phyloP scores from a whole-genome alignment of 2,888 invertebrate genomes.

The Chymomyza caudatula region DNA sequence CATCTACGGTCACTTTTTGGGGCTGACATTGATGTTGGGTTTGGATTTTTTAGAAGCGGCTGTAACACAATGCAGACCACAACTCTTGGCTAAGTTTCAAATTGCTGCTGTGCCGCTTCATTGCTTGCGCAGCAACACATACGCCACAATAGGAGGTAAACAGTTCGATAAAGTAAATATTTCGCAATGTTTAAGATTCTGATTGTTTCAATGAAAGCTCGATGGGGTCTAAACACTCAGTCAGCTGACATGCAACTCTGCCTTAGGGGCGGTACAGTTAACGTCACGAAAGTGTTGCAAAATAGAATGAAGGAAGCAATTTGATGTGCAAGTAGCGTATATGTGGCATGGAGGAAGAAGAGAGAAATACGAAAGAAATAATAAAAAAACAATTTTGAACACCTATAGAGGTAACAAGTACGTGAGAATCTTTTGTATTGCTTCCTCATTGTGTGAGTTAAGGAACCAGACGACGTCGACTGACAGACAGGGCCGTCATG shows the following conservation, averaged over 20 bases:
- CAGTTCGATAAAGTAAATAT: not conserved
- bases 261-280: not conserved
- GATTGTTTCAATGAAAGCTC: not conserved
- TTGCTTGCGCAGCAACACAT: not conserved
- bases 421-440: constrained; percentile 72
- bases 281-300: not conserved
- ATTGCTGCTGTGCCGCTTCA: not conserved
- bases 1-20: constrained; percentile 11
- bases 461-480: constrained; percentile 15
- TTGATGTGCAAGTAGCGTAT: not conserved
- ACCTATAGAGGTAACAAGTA: constrained; percentile 64
- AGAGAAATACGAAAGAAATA: not conserved
- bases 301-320: not conserved
- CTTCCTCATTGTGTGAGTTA: constrained; percentile 61
- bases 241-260: not conserved
- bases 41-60: constrained; percentile 32
- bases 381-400: constrained; percentile 47
- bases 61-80: not conserved
- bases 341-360: not conserved
- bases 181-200: not conserved
- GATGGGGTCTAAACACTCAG: not conserved
- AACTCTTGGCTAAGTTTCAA: not conserved
- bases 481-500: constrained; percentile 10
- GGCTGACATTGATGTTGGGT: constrained; percentile 54
- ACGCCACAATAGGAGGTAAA: not conserved